Percentiles rank a stretch among this genome's conserved stretches.
Conservation (phyloP, 2,888 invertebrate species). For the Eustalomyia histrio region DNA sequence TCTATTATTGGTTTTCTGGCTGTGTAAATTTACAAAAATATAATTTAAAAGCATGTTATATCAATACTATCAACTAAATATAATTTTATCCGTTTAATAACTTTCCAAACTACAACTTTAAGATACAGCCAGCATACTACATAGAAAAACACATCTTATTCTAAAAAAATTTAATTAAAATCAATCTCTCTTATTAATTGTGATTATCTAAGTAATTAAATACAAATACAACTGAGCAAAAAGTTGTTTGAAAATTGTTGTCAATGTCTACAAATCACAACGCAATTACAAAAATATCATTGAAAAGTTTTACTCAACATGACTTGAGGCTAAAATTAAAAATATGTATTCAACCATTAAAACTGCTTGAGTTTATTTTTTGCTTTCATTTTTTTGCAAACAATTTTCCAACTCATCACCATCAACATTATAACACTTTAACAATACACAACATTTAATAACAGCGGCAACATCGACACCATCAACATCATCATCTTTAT, state of each 20-base stretch:
- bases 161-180: slow-evolving; percentile 53
- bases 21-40: too few species aligned
- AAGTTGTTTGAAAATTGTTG: slow-evolving; percentile 30
- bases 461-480: slow-evolving; percentile 28
- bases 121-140: not conserved
- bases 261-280: slow-evolving; percentile 29
- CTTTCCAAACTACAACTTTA: not conserved
- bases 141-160: not conserved
- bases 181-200: slow-evolving; percentile 56
- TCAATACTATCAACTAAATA: too few species aligned
- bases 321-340: slow-evolving; percentile 38
- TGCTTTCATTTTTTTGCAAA: slow-evolving; percentile 28
- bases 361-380: slow-evolving; percentile 17
- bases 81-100: not conserved
- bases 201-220: slow-evolving; percentile 62
- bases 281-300: slow-evolving; percentile 37
- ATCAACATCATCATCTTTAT: slow-evolving; percentile 42
- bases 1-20: too few species aligned
- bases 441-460: slow-evolving; percentile 21
- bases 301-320: slow-evolving; percentile 43
- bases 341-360: slow-evolving; percentile 41
- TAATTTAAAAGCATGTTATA: too few species aligned
- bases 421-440: slow-evolving; percentile 40
- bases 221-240: slow-evolving; percentile 33
- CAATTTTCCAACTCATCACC: slow-evolving; percentile 51